A percentile compares a stretch with the other conserved stretches of the same genome.
Conservation (phyloP, 2,113 vertebrate genomes). For the Probosciger aterrimus region DNA sequence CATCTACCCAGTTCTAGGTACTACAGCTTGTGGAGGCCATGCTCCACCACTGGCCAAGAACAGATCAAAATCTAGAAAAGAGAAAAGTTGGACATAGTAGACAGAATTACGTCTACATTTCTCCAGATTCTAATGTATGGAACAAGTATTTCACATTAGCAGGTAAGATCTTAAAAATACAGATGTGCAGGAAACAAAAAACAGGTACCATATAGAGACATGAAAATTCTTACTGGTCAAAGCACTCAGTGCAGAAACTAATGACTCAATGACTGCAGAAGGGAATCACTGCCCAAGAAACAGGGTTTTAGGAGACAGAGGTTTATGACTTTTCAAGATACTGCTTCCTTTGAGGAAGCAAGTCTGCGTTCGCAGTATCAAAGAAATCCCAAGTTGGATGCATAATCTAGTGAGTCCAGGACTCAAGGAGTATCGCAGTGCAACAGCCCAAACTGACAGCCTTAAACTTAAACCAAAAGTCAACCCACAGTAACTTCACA, state of each 20-base stretch:
- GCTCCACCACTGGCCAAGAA: neutral
- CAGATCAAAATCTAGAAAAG: neutral
- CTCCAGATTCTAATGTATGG: neutral
- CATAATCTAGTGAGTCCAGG: neutral
- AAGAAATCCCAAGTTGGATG: neutral
- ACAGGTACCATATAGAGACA: neutral
- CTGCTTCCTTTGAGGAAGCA: neutral
- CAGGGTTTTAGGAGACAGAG: neutral
- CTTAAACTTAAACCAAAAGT: neutral
- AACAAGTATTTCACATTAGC: neutral
- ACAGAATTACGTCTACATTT: neutral
- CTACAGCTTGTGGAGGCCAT: neutral
- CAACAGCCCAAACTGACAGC: neutral
- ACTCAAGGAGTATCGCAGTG: rapidly evolving
- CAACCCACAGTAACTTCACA: neutral
- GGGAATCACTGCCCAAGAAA: neutral
- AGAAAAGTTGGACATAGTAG: neutral
- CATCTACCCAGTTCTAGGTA: neutral
- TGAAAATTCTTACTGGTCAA: neutral
- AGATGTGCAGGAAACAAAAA: neutral
- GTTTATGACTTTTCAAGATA: neutral
- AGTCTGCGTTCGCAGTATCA: neutral
- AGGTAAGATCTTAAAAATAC: neutral
- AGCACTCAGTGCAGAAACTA: neutral
- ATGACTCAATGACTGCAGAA: neutral